Evolutionary conservation across 2,113 vertebrate species (phyloP), one percentile per base, ranked within the genome.

Genomic region (Chloropsis hardwickii): DNA sequence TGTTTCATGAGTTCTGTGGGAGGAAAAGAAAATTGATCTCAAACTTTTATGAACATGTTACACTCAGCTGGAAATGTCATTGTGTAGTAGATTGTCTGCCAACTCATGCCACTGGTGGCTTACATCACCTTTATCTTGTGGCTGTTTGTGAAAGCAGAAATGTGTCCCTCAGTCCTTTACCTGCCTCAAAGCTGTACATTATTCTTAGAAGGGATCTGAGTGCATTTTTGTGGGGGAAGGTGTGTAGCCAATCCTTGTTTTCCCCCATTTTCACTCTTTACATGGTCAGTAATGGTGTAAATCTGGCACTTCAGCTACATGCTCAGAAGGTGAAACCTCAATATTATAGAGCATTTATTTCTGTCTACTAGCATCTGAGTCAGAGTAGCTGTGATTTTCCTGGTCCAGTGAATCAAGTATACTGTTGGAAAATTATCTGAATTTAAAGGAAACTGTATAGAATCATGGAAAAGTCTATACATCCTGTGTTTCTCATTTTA

Each of bases 161-260:
- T 45, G 45, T 0, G 0, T 47, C 23, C 18, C 11, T n/a, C 7
- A 5, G 14, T 72, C 10, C 24, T 69, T n/a, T 45, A 54, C 20
- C 9, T 73, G 14, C 33, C 11, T 82, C 42, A 71, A 24, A 71
- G 51, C 7, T 86, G 2, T 39, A 6, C 23, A 17, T 57, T 86
- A 61, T 48, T 91, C 66, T 71, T 79, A 51, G 24, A 44, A 29
- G 24, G 17, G 20, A 40, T 35, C 10, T 10, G 24, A 69, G 11
- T 23, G 14, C 0, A 0, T 20, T 74, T 56, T 39, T 65, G 8
- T 86, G 51, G 21, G 6, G 79, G 11, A 47, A 51, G 33, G 10
- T 78, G 4, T 67, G 31, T 54, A 60, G 51, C 31, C 20, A 65
- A 3, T 64, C 19, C 5, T 57, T 35, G 24, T 54, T 72, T 45